phyloP scores from a whole-genome alignment of 2,888 invertebrate species.

The Corbicula japonica region DNA sequence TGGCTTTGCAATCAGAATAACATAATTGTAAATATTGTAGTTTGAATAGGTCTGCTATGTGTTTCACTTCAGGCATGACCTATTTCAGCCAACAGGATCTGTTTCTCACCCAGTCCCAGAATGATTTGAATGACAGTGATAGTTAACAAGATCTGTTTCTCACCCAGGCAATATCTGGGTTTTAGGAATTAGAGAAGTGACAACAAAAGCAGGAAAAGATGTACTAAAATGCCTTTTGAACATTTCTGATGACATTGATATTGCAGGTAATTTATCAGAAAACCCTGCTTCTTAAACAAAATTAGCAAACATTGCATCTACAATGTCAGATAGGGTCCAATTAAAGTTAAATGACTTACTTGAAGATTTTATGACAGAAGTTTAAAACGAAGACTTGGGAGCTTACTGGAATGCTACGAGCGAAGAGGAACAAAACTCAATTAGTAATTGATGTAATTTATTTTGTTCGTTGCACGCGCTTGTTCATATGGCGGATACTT shows the following conservation, averaged over 20 bases:
- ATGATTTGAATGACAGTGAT: too few relatives aligned
- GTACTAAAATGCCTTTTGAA: constrained; percentile 11
- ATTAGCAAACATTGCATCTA: constrained; percentile 30
- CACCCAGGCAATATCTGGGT: constrained; percentile 37
- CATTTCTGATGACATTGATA: constrained; percentile 34
- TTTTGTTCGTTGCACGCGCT: constrained; percentile 34
- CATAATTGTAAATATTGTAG: too few relatives aligned
- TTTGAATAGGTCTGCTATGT: too few relatives aligned
- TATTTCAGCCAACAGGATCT: too few relatives aligned
- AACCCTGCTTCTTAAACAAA: constrained; percentile 7
- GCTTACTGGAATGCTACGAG: constrained; percentile 15
- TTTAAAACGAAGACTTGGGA: constrained; percentile 28
- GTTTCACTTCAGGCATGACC: too few relatives aligned
- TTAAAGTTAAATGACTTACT: constrained; percentile 28
- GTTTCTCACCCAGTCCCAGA: too few relatives aligned
- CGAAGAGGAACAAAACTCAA: constrained; percentile 17
- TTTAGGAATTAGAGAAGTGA: constrained; percentile 28
- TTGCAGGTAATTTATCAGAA: not conserved
- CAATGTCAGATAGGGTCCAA: constrained; percentile 32
- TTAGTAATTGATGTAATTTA: constrained; percentile 17
- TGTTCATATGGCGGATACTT: constrained; percentile 32
- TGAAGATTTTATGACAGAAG: constrained; percentile 24
- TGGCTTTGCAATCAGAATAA: too few relatives aligned
- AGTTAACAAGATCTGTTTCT: too few relatives aligned
- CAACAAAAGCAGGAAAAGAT: constrained; percentile 23